Conservation (phyloP, 2,797 vertebrate genomes). For the Leptoclinus maculatus region DNA sequence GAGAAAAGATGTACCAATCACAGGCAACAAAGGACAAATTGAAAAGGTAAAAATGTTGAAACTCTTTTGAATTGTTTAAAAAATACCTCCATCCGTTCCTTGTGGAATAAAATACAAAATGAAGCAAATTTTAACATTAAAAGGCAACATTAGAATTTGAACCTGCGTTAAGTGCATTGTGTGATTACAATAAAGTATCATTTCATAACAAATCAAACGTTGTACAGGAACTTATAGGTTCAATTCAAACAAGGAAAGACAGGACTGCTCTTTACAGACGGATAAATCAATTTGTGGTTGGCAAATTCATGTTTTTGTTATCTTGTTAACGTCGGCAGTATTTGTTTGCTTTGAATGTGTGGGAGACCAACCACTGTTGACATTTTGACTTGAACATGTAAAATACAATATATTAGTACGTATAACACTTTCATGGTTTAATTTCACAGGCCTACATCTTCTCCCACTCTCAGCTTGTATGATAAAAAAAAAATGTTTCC, state of each 20-base stretch:
- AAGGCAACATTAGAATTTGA: constrained; percentile 47
- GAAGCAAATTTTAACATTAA: constrained; percentile 29
- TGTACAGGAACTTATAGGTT: constrained; percentile 39
- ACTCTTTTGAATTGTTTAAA: constrained; percentile 46
- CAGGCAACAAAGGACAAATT: constrained; percentile 51
- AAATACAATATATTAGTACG: constrained; percentile 76
- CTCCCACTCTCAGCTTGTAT: constrained; percentile 37
- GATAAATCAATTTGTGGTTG: constrained; percentile 18
- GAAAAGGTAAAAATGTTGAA: constrained; percentile 41
- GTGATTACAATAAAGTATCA: constrained; percentile 67
- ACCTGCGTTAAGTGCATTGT: constrained; percentile 75
- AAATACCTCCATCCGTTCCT: constrained; percentile 47
- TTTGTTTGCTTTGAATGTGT: constrained; percentile 41
- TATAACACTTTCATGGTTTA: constrained; percentile 78
- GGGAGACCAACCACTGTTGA: constrained; percentile 37
- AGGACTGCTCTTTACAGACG: constrained; percentile 35
- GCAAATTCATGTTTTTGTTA: constrained; percentile 19
- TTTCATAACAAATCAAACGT: constrained; percentile 53
- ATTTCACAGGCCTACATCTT: constrained; percentile 71
- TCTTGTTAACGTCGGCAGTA: constrained; percentile 20
- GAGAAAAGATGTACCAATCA: constrained; percentile 74
- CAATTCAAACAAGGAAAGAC: constrained; percentile 31
- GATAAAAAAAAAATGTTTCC: constrained; percentile 45
- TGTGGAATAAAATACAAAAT: constrained; percentile 40
- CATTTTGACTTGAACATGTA: constrained; percentile 49